A percentile compares a stretch with the other conserved stretches of the same genome.
These are phyloP conservation scores for Synchiropus splendidus DNA, from an alignment of 2,113 vertebrate species.

Conservation along the genomic window DNA sequence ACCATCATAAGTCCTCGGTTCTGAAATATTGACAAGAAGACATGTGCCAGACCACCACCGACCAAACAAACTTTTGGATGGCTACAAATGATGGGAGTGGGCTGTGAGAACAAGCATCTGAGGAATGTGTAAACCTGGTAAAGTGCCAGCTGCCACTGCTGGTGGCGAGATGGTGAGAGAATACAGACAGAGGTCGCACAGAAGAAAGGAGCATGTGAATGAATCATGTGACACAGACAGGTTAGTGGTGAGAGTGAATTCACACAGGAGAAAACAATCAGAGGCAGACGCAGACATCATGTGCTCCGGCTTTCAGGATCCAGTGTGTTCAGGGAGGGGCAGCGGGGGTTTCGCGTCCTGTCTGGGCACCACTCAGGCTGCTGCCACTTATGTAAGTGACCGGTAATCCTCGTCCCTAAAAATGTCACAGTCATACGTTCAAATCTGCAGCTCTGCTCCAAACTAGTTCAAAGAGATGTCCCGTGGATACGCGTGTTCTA, in stretches of 20 bases:
- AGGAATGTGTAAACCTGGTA: constrained; percentile 19
- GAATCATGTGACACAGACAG: constrained; percentile 33
- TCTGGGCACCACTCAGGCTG: constrained; percentile 13
- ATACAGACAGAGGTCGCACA: constrained; percentile 9
- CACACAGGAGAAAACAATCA: not conserved
- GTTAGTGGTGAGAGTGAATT: constrained; percentile 13
- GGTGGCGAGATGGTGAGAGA: not conserved
- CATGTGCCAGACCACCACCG: too few species aligned
- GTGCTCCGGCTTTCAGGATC: constrained; percentile 36
- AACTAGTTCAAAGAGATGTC: too few species aligned
- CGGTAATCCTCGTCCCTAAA: constrained; percentile 11
- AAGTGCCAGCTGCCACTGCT: not conserved
- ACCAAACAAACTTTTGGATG: not conserved
- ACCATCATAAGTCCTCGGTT: not conserved
- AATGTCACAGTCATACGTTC: not conserved
- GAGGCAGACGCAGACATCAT: constrained; percentile 26
- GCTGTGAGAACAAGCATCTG: constrained; percentile 5
- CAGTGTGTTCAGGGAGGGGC: constrained; percentile 5
- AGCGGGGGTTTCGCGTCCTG: constrained; percentile 3
- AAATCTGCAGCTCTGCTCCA: too few species aligned
- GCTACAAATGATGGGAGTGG: not conserved
- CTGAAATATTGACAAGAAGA: not conserved
- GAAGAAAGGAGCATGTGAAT: too few species aligned
- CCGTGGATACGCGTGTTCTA: constrained; percentile 17
- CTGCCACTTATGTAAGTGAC: constrained; percentile 9